Evolutionary conservation across 2,113 vertebrate genomes (phyloP).

Genomic region (Forbesichthys agassizii): DNA sequence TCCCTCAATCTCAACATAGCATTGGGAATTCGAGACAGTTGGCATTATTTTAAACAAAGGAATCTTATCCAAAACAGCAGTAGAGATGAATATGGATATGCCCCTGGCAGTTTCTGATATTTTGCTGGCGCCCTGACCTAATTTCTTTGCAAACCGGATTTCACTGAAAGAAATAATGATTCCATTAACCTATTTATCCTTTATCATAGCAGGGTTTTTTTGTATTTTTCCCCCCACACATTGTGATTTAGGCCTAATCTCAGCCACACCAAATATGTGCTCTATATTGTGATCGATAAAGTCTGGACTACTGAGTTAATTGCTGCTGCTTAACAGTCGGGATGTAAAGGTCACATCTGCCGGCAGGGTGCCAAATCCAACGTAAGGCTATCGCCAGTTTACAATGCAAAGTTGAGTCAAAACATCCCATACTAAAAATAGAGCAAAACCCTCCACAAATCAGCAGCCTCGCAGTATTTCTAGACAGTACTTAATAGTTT

Average conservation of each 20-base stretch:
- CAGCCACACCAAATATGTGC: neutral
- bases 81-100: neutral
- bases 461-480: neutral
- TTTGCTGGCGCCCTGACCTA: neutral
- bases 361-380: conserved; percentile 49
- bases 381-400: conserved; percentile 30
- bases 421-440: conserved; percentile 8
- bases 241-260: neutral
- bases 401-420: neutral
- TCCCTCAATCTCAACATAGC: neutral
- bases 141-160: neutral
- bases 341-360: conserved; percentile 72
- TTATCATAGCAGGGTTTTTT: neutral
- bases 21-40: neutral
- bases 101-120: neutral
- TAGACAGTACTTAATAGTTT: neutral
- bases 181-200: neutral
- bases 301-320: conserved; percentile 49
- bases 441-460: neutral
- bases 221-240: neutral
- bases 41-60: neutral
- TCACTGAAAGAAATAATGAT: neutral
- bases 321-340: conserved; percentile 52
- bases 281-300: neutral
- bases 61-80: neutral